These are phyloP conservation scores for Phocoena phocoena DNA, from an alignment of 2,113 vertebrate species.

Conservation along the genomic window DNA sequence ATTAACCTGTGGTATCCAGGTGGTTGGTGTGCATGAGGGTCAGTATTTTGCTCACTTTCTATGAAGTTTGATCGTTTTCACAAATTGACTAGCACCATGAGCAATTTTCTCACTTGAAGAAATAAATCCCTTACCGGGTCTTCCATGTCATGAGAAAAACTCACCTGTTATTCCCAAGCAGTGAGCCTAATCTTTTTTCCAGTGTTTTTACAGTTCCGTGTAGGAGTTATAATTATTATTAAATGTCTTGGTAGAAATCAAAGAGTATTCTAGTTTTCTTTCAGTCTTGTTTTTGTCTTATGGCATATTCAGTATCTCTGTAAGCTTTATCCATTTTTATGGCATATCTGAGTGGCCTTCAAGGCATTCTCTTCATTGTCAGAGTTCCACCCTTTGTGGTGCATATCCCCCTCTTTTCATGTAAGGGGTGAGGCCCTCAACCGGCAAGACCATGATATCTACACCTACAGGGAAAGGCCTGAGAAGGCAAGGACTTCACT, in stretches of 20 bases:
- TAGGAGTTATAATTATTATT: constrained; percentile 5
- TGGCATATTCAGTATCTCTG: background rate
- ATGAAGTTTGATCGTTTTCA: background rate
- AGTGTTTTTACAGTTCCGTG: background rate
- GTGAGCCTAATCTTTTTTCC: background rate
- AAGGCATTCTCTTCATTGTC: background rate
- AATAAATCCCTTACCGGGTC: background rate
- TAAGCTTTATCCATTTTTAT: background rate
- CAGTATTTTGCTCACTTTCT: background rate
- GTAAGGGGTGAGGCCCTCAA: background rate
- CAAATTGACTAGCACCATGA: background rate
- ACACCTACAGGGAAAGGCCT: background rate
- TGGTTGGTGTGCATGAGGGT: background rate
- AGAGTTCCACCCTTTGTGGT: background rate
- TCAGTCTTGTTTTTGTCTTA: background rate
- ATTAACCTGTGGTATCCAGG: background rate
- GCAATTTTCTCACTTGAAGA: background rate
- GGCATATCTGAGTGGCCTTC: background rate
- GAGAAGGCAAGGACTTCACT: background rate
- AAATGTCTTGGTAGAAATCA: constrained; percentile 29
- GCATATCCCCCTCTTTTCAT: background rate
- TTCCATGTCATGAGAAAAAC: constrained; percentile 12
- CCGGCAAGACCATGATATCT: background rate
- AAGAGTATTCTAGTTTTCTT: background rate
- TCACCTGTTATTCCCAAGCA: background rate